These are phyloP conservation scores for Andrena praecox DNA, from an alignment of 2,888 invertebrate genomes.

Conservation along the genomic window DNA sequence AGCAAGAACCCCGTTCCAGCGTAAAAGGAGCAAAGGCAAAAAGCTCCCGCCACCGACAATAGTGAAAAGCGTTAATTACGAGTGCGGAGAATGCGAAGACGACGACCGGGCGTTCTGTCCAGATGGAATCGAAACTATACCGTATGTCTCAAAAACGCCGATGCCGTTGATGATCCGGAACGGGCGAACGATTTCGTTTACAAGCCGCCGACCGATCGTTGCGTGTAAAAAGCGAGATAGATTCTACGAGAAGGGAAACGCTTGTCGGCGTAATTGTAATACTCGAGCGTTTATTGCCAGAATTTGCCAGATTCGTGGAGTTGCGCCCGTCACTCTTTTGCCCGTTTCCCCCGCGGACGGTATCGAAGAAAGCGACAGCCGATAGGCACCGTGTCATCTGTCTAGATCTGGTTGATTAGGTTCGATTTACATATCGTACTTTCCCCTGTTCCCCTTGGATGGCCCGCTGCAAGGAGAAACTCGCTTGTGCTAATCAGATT, in stretches of 20 bases:
- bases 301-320: constrained; percentile 10
- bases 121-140: constrained; percentile 65
- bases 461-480: constrained; percentile 56
- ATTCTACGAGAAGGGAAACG: constrained; percentile 25
- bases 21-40: constrained; percentile 64
- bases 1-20: constrained; percentile 52
- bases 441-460: constrained; percentile 58
- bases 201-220: constrained; percentile 33
- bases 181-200: constrained; percentile 23
- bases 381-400: constrained; percentile 56
- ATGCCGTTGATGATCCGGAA: constrained; percentile 39
- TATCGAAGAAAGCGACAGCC: constrained; percentile 57
- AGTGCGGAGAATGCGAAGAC: constrained; percentile 39
- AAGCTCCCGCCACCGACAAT: constrained; percentile 64
- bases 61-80: constrained; percentile 78
- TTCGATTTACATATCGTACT: constrained; percentile 69
- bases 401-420: constrained; percentile 59
- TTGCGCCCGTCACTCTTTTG: neutral
- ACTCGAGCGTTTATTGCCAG: constrained; percentile 1
- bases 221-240: constrained; percentile 23
- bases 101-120: constrained; percentile 27
- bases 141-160: constrained; percentile 8
- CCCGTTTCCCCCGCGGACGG: constrained; percentile 13
- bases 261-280: constrained; percentile 14
- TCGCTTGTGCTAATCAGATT: constrained; percentile 54